Evolutionary conservation across 1,140 invertebrate species (phyloP).

Genomic region (Eubasilissa regina): DNA sequence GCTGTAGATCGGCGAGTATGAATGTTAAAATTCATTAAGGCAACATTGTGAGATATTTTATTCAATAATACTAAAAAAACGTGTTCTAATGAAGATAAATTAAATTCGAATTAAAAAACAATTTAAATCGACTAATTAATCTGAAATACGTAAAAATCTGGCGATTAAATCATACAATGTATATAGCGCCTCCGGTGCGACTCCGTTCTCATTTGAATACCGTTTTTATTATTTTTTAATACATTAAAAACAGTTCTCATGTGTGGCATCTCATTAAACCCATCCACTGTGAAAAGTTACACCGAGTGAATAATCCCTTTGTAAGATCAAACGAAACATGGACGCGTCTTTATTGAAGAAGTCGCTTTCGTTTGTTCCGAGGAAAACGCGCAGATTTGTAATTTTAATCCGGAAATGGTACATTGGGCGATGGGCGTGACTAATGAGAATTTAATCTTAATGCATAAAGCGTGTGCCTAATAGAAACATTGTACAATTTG

Average conservation of each 20-base stretch:
- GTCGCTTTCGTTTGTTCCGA: not conserved
- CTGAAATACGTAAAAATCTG: constrained; percentile 8
- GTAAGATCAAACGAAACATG: constrained; percentile 35
- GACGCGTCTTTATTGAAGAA: constrained; percentile 16
- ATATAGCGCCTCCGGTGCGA: not conserved
- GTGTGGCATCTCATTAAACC: constrained; percentile 26
- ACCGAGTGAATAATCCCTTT: constrained; percentile 41
- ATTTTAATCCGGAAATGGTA: not conserved
- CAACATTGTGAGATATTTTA: too few relatives aligned
- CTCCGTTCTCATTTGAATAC: constrained; percentile 41
- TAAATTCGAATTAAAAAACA: constrained; percentile 6
- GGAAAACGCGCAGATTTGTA: constrained; percentile 2
- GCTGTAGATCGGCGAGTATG: too few relatives aligned
- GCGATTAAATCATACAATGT: constrained; percentile 37
- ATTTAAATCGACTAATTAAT: constrained; percentile 27
- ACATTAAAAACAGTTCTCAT: constrained; percentile 36
- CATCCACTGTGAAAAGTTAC: constrained; percentile 36
- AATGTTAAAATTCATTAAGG: too few relatives aligned
- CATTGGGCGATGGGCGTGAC: constrained; percentile 15
- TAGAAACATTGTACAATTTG: too few relatives aligned
- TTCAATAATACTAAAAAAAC: not conserved
- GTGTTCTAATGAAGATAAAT: constrained; percentile 31
- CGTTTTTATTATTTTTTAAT: constrained; percentile 40
- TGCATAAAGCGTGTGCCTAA: not conserved
- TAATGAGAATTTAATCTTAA: constrained; percentile 31